These are phyloP conservation scores for Eutolmus rufibarbis DNA, from an alignment of 2,888 invertebrate species.

Conservation along the genomic window DNA sequence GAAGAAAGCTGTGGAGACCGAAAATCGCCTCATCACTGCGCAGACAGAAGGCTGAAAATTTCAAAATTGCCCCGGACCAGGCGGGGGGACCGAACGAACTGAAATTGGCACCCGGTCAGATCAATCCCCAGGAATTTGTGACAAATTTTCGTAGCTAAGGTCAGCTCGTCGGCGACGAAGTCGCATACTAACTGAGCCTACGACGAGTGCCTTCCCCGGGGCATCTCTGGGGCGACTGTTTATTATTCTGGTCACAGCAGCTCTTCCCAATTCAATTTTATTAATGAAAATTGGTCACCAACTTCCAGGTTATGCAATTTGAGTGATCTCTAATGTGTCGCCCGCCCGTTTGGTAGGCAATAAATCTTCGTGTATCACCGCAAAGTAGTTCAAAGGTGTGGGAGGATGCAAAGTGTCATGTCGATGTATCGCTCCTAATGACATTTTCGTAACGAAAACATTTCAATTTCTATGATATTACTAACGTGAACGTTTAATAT, in stretches of 20 bases:
- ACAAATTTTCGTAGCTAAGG: slow-evolving; percentile 24
- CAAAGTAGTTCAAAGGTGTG: slow-evolving; percentile 6
- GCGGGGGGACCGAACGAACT: background rate
- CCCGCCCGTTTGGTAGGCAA: background rate
- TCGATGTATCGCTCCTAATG: background rate
- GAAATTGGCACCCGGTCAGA: slow-evolving; percentile 11
- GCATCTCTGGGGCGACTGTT: background rate
- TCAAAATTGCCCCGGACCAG: background rate
- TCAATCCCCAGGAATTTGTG: slow-evolving; percentile 1
- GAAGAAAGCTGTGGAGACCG: background rate
- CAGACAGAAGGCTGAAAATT: background rate
- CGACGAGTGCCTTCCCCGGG: background rate
- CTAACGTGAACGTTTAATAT: background rate
- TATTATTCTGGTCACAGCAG: background rate
- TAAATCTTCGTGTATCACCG: background rate
- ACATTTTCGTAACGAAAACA: background rate
- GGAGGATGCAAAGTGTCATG: background rate
- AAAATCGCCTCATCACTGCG: background rate
- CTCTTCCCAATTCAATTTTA: background rate
- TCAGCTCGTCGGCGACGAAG: background rate
- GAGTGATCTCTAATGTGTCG: background rate
- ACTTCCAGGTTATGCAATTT: slow-evolving; percentile 6
- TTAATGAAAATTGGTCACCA: slow-evolving; percentile 4
- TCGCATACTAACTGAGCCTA: background rate
- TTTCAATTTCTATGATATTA: background rate